phyloP scores from a whole-genome alignment of 2,113 vertebrate genomes.

The Pyxicephalus adspersus region DNA sequence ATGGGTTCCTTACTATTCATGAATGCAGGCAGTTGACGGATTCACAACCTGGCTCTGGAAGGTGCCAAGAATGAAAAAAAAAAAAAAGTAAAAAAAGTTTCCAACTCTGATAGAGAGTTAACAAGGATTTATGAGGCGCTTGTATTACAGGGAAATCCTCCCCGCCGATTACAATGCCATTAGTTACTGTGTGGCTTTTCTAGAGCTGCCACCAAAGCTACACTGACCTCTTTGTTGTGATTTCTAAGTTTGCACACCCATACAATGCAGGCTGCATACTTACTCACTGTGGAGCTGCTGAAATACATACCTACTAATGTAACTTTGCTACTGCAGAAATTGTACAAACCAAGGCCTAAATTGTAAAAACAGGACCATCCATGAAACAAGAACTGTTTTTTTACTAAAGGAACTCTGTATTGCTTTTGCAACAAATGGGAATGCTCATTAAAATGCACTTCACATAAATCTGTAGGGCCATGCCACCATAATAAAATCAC shows the following conservation, averaged over 20 bases:
- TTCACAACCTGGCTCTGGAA: conserved; percentile 12
- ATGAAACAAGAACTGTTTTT: too few relatives aligned
- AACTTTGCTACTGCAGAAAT: too few relatives aligned
- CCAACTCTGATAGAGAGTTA: conserved; percentile 7
- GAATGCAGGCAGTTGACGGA: neutral
- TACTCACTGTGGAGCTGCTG: neutral
- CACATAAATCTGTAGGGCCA: too few relatives aligned
- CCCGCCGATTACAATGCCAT: conserved; percentile 41
- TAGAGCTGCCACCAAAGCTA: conserved; percentile 14
- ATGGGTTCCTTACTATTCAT: conserved; percentile 13
- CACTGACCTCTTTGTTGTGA: conserved; percentile 7
- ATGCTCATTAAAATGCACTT: too few relatives aligned
- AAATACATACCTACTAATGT: too few relatives aligned
- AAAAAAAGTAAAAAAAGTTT: neutral
- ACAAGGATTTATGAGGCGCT: conserved; percentile 45
- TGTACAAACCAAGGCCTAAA: too few relatives aligned
- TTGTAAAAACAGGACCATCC: too few relatives aligned
- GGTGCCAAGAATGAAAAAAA: conserved; percentile 1
- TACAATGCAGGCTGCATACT: neutral
- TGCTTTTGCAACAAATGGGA: too few relatives aligned
- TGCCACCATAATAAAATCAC: too few relatives aligned
- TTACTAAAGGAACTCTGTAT: too few relatives aligned
- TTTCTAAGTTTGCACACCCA: neutral
- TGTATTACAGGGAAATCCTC: conserved; percentile 37
- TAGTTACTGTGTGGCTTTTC: conserved; percentile 27